Evolutionary conservation across 2,797 vertebrate species (phyloP).

Genomic region (Botia almorhae): DNA sequence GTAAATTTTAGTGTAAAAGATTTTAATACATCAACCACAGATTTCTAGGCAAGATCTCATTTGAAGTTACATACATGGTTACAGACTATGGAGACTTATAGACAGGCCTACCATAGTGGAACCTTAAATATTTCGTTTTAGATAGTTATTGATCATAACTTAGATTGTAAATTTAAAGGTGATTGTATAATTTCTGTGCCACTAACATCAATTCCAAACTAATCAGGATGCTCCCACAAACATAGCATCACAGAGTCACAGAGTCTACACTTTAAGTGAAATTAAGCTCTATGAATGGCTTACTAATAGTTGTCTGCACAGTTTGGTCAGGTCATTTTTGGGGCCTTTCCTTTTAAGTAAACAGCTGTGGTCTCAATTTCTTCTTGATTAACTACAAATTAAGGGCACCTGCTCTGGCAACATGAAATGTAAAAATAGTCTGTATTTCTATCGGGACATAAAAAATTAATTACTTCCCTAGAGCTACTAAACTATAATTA

Average conservation of each 20-base stretch:
- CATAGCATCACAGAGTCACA: not conserved
- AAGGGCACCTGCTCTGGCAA: not conserved
- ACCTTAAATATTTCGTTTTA: not conserved
- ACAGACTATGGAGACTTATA: not conserved
- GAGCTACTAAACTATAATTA: conserved; percentile 27
- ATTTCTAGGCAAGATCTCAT: no score
- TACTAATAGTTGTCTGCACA: not conserved
- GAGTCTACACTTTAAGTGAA: not conserved
- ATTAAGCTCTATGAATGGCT: not conserved
- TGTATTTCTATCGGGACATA: not conserved
- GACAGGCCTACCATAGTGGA: not conserved
- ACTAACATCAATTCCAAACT: not conserved
- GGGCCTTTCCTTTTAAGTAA: conserved; percentile 6
- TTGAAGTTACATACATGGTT: no score
- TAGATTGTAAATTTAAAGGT: not conserved
- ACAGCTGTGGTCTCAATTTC: conserved; percentile 17
- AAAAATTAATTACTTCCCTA: conserved; percentile 36
- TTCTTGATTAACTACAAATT: conserved; percentile 9
- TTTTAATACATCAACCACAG: no score
- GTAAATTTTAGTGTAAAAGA: no score
- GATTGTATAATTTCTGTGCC: not conserved
- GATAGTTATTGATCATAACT: not conserved
- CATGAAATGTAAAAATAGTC: conserved; percentile 31
- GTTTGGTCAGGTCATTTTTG: not conserved
- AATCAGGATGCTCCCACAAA: conserved; percentile 3